phyloP scores from a whole-genome alignment of 2,888 invertebrate genomes.

The Drosophila fulvimacula region DNA sequence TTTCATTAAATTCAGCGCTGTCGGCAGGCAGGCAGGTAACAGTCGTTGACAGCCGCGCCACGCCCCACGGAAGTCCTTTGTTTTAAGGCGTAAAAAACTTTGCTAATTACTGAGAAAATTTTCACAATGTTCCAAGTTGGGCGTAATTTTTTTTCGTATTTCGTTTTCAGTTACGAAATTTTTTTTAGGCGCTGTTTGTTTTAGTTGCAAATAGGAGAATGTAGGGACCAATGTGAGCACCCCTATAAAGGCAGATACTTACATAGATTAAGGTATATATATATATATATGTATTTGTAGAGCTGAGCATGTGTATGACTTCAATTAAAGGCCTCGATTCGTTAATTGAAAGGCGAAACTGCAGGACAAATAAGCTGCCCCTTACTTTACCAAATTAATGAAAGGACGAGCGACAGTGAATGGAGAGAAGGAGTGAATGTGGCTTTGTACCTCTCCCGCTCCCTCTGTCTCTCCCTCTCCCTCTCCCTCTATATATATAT shows the following conservation, averaged over 20 bases:
- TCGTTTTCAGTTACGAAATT: slow-evolving; percentile 5
- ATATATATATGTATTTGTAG: background rate
- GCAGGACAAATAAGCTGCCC: slow-evolving; percentile 23
- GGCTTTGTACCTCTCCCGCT: background rate
- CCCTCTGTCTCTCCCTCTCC: background rate
- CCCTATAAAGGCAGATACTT: slow-evolving; percentile 5
- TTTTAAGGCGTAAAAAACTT: slow-evolving; percentile 76
- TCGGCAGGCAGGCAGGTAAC: slow-evolving; percentile 28
- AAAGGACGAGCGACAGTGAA: background rate
- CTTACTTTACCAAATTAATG: slow-evolving; percentile 50
- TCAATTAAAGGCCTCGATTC: slow-evolving; percentile 72
- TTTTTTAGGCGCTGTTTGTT: slow-evolving; percentile 31
- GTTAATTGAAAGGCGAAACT: slow-evolving; percentile 54
- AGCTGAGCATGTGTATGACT: slow-evolving; percentile 28
- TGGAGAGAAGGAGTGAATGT: background rate
- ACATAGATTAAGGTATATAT: background rate
- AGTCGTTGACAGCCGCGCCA: slow-evolving; percentile 45
- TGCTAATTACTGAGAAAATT: slow-evolving; percentile 77
- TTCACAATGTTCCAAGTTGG: slow-evolving; percentile 63
- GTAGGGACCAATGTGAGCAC: slow-evolving; percentile 13
- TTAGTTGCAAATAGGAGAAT: slow-evolving; percentile 33
- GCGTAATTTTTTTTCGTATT: slow-evolving; percentile 32
- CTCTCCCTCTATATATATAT: background rate
- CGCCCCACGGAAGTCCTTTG: slow-evolving; percentile 64
- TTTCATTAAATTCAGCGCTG: slow-evolving; percentile 48